phyloP scores from a whole-genome alignment of 2,797 vertebrate genomes.

The Chiroxiphia lanceolata region DNA sequence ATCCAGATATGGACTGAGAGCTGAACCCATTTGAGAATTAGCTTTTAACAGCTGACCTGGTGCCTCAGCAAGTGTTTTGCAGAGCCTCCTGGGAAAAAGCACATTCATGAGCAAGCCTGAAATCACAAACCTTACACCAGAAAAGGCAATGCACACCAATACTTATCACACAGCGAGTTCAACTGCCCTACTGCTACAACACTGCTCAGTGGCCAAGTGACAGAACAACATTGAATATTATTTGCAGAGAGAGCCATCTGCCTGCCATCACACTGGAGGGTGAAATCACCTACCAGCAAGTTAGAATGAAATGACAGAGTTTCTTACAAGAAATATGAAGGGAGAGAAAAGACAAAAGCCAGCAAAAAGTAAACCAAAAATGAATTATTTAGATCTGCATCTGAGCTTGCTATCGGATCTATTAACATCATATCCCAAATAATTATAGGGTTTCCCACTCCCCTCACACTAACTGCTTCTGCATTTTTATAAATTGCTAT shows the following conservation, averaged over 20 bases:
- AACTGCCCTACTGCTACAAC: constrained; percentile 54
- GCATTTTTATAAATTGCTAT: constrained; percentile 36
- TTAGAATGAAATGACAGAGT: not conserved
- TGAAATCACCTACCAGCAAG: not conserved
- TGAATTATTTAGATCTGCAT: not conserved
- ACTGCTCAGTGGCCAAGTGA: constrained; percentile 44
- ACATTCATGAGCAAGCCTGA: constrained; percentile 39
- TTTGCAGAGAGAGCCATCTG: constrained; percentile 43
- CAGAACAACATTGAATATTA: constrained; percentile 29
- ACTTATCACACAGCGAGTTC: constrained; percentile 19
- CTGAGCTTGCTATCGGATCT: not conserved
- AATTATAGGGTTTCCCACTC: constrained; percentile 44
- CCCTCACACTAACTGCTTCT: not conserved
- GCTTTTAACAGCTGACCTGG: constrained; percentile 71
- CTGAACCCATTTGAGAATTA: constrained; percentile 58
- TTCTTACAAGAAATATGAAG: not conserved
- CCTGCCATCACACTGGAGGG: constrained; percentile 10
- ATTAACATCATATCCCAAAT: constrained; percentile 41
- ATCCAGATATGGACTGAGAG: constrained; percentile 66
- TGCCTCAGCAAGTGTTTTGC: constrained; percentile 37
- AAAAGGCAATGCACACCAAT: not conserved
- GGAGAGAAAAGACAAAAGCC: not conserved
- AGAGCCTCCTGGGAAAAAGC: constrained; percentile 32
- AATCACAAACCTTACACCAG: constrained; percentile 19
- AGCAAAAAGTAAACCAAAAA: not conserved